A percentile compares a stretch with the other conserved stretches of the same genome.
Conservation (phyloP, 2,888 invertebrate species). For the Aspidiotus destructor region DNA sequence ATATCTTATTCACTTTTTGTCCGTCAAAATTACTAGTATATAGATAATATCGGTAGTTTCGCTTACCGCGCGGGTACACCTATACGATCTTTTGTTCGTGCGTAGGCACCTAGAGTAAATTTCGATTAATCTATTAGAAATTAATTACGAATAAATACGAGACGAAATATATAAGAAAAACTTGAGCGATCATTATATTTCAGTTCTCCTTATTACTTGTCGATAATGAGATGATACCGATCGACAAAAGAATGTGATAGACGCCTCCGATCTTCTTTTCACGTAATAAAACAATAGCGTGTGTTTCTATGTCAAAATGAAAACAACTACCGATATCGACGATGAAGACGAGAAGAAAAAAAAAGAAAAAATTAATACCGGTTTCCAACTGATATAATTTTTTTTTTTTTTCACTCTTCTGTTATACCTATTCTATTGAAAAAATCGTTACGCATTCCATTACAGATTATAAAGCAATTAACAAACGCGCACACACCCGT, state of each 20-base stretch:
- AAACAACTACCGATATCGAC: conserved; percentile 12
- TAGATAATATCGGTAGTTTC: no score
- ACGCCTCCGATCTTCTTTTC: neutral
- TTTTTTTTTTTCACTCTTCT: neutral
- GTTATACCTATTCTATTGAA: conserved; percentile 11
- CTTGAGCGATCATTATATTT: neutral
- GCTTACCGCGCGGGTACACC: no score
- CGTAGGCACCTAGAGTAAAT: no score
- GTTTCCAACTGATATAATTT: conserved; percentile 28
- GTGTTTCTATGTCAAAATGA: conserved; percentile 10
- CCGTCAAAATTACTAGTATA: no score
- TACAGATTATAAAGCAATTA: conserved; percentile 33
- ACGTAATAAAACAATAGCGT: conserved; percentile 19
- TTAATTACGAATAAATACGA: conserved; percentile 4
- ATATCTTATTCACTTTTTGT: no score
- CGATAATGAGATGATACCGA: conserved; percentile 18
- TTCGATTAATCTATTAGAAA: neutral
- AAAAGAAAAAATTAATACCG: conserved; percentile 20
- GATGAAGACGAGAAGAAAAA: no score
- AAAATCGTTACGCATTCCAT: conserved; percentile 32
- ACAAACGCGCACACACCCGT: conserved; percentile 5
- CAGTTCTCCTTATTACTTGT: conserved; percentile 5
- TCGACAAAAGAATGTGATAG: conserved; percentile 22
- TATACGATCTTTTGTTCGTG: no score
- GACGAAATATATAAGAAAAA: neutral